Percentiles rank a stretch among this genome's conserved stretches.
These are phyloP conservation scores for Promerops cafer DNA, from an alignment of 2,113 vertebrate species.

Conservation along the genomic window DNA sequence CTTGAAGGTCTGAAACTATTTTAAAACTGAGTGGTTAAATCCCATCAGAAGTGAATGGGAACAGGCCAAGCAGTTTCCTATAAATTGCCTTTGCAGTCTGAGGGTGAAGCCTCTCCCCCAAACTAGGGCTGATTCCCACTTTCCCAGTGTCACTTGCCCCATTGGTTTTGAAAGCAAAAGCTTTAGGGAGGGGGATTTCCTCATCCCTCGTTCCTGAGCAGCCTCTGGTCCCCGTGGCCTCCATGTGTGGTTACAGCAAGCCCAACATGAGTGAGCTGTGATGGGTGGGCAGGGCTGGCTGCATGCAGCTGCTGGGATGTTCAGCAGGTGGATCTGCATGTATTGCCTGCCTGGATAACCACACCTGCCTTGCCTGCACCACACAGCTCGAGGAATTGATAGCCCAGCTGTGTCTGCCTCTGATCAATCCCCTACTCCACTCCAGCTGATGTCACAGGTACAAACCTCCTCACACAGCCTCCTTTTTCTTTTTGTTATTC, in stretches of 20 bases:
- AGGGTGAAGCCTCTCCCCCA: background rate
- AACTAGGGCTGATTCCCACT: background rate
- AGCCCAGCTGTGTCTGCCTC: background rate
- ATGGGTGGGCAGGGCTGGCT: background rate
- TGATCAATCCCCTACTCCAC: background rate
- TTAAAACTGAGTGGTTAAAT: background rate
- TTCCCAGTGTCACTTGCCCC: background rate
- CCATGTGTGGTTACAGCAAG: background rate
- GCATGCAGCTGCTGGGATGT: background rate
- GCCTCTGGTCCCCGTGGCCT: background rate
- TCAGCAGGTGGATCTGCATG: background rate
- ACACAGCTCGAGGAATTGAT: background rate
- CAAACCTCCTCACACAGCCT: background rate
- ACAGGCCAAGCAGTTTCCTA: background rate
- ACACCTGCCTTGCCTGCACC: background rate
- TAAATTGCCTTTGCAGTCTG: background rate
- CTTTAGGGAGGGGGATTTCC: background rate
- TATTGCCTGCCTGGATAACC: background rate
- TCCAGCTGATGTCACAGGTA: background rate
- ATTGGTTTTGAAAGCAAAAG: background rate
- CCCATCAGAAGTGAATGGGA: background rate
- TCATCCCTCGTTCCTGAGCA: fast-evolving
- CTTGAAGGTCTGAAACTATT: background rate
- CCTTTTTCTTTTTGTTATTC: background rate
- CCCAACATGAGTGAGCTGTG: background rate